A percentile compares a stretch with the other conserved stretches of the same genome.
phyloP scores from a whole-genome alignment of 1,140 invertebrate genomes.

The Trypoxylus dichotomus region DNA sequence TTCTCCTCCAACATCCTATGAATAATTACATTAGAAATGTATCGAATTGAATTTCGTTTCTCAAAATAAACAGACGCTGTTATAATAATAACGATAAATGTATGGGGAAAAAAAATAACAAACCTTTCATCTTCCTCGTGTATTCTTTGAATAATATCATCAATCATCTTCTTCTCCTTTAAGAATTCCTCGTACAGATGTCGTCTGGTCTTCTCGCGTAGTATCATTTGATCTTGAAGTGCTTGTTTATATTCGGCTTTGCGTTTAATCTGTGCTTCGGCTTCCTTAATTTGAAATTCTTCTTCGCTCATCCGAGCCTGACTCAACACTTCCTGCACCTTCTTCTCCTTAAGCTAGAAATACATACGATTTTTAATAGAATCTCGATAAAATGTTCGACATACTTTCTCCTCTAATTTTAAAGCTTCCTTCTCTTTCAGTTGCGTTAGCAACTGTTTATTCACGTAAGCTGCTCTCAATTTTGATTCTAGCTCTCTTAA shows the following conservation, averaged over 20 bases:
- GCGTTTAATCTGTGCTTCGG: conserved; percentile 44
- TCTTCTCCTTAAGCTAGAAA: conserved; percentile 34
- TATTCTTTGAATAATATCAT: conserved; percentile 52
- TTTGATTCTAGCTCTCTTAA: conserved; percentile 51
- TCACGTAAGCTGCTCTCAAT: conserved; percentile 52
- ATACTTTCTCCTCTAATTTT: conserved; percentile 43
- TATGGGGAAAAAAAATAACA: too few species aligned
- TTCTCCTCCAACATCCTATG: conserved; percentile 44
- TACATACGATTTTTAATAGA: background rate
- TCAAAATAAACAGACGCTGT: too few species aligned
- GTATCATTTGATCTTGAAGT: conserved; percentile 53
- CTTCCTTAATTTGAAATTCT: conserved; percentile 38
- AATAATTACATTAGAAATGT: too few species aligned
- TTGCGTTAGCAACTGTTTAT: conserved; percentile 52
- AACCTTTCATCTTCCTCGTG: conserved; percentile 51
- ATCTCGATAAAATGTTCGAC: background rate
- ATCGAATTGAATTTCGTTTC: too few species aligned
- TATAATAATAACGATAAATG: too few species aligned
- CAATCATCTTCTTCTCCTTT: conserved; percentile 53
- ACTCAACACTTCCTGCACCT: conserved; percentile 36
- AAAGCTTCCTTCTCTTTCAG: conserved; percentile 52
- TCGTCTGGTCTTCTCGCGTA: conserved; percentile 47
- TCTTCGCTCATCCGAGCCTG: conserved; percentile 38
- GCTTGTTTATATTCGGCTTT: conserved; percentile 49
- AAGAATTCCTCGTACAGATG: conserved; percentile 53